A percentile compares a stretch with the other conserved stretches of the same genome.
These are phyloP conservation scores for Noctua janthe DNA, from an alignment of 2,888 invertebrate genomes.

Conservation along the genomic window DNA sequence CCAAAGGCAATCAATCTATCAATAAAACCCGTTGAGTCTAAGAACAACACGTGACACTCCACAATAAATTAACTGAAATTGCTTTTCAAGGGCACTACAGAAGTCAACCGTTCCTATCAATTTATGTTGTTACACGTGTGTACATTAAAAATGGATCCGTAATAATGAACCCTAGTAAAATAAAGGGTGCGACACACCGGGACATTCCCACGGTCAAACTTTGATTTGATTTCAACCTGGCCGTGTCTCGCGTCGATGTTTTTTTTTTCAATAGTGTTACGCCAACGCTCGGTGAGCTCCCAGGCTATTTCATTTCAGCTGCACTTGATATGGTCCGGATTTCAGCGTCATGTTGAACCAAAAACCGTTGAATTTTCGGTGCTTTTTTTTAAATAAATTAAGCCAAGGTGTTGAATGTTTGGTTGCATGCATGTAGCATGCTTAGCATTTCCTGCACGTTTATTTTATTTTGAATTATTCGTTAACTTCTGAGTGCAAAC, in stretches of 20 bases:
- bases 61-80: neutral
- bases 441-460: no score
- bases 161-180: slow-evolving; percentile 38
- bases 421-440: neutral
- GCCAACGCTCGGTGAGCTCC: slow-evolving; percentile 5
- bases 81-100: neutral
- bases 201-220: slow-evolving; percentile 61
- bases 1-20: neutral
- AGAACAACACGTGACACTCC: neutral
- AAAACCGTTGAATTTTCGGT: neutral
- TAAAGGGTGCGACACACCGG: slow-evolving; percentile 38
- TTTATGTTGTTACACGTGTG: neutral
- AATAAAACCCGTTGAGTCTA: neutral
- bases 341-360: slow-evolving; percentile 8
- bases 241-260: slow-evolving; percentile 57
- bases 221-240: slow-evolving; percentile 68
- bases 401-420: no score
- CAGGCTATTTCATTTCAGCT: slow-evolving; percentile 20
- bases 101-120: neutral
- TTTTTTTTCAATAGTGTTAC: slow-evolving; percentile 66
- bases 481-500: no score
- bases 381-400: no score
- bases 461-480: no score
- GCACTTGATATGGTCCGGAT: slow-evolving; percentile 26
- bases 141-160: neutral